Conservation (phyloP, 2,888 invertebrate species). For the Drosophila nr. perissopoda region DNA sequence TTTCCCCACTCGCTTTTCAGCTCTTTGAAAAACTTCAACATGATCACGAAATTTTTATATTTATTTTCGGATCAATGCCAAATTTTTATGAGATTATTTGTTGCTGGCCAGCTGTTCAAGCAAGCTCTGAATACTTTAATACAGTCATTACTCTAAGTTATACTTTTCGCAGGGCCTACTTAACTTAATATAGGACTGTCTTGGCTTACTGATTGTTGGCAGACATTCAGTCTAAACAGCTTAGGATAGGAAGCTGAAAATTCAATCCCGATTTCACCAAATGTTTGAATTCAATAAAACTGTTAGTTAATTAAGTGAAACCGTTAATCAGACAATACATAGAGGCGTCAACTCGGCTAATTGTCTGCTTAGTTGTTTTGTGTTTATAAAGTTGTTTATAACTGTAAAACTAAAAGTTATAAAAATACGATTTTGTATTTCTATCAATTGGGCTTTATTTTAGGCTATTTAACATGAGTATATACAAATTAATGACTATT, state of each 20-base stretch:
- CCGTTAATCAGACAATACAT: too few relatives aligned
- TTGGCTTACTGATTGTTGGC: background rate
- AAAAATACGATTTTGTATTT: background rate
- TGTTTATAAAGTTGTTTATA: background rate
- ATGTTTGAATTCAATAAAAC: background rate
- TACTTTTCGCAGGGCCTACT: background rate
- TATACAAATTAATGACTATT: constrained; percentile 19
- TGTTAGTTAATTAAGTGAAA: background rate
- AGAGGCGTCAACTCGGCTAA: too few relatives aligned
- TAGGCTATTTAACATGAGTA: constrained; percentile 12
- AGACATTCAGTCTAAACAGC: background rate
- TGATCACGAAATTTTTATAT: constrained; percentile 1
- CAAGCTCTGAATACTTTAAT: background rate
- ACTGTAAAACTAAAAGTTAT: background rate
- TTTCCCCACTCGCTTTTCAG: constrained; percentile 67
- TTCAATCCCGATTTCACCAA: background rate
- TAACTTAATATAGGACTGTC: background rate
- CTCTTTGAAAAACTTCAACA: constrained; percentile 55
- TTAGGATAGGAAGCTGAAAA: background rate
- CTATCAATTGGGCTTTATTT: constrained; percentile 11
- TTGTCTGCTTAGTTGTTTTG: background rate
- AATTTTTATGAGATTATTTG: constrained; percentile 5
- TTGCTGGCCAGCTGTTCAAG: background rate
- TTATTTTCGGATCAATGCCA: constrained; percentile 1
- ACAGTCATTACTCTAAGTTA: background rate